These are phyloP conservation scores for Elmis aenea DNA, from an alignment of 2,888 invertebrate species.

Conservation along the genomic window DNA sequence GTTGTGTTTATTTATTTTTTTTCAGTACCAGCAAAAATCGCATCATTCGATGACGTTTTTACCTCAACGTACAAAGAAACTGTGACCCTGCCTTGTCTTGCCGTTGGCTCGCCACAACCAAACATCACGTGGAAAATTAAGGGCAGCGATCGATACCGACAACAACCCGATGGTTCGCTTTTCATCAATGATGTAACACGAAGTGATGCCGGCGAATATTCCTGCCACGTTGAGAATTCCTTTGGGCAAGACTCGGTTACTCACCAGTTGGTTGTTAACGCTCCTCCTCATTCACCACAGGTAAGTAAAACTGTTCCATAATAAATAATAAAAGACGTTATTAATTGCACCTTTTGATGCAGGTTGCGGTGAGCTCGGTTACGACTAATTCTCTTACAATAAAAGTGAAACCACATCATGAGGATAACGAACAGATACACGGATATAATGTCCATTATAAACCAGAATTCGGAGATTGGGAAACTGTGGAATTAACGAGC, in stretches of 20 bases:
- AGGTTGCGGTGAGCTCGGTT: conserved; percentile 67
- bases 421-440: conserved; percentile 81
- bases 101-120: conserved; percentile 88
- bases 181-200: conserved; percentile 84
- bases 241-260: conserved; percentile 91
- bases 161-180: conserved; percentile 86
- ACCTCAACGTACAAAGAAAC: conserved; percentile 89
- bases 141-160: conserved; percentile 78
- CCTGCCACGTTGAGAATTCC: conserved; percentile 87
- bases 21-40: conserved; percentile 87
- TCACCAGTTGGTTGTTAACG: conserved; percentile 79
- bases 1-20: conserved; percentile 16
- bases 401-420: conserved; percentile 66
- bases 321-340: not conserved
- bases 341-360: not conserved
- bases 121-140: conserved; percentile 87
- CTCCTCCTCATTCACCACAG: conserved; percentile 68
- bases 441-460: conserved; percentile 91
- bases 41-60: conserved; percentile 91
- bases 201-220: conserved; percentile 90
- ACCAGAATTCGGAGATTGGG: conserved; percentile 93
- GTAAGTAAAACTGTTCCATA: conserved; percentile 34
- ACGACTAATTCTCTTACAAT: conserved; percentile 71
- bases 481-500: conserved; percentile 68
- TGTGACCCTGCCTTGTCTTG: conserved; percentile 84